Base-by-base conservation (phyloP, 2,888 invertebrate species). In the Trichogramma evanescens region DNA sequence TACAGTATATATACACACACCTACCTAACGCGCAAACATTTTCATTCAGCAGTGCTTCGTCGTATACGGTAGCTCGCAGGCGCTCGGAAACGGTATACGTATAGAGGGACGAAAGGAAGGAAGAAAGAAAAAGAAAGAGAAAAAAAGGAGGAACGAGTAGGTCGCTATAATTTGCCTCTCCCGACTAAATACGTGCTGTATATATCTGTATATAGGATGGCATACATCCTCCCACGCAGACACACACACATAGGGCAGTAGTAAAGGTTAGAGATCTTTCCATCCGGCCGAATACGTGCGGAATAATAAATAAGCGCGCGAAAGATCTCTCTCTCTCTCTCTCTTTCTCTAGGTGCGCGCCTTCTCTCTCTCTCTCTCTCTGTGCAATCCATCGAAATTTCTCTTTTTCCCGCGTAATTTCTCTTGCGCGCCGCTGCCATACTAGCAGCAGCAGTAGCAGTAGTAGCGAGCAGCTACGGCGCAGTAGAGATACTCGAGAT, bases 271-370 rank as follows among this genome's bases (percentile, higher is more conserved):
- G 10, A n/a, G 9, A n/a, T 48, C 48, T 13, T 6, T 13, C 4
- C 5, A 48, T 10, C 9, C n/a, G 9, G 41, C n/a, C 44, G 61
- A 59, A 57, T 58, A 58, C 62, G 58, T 39, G 41, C 56, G 50
- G 62, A 63, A 63, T 63, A 63, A 63, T 60, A 60, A 63, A 63
- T 58, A 58, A 59, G 62, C 53, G 53, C 53, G 51, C 59, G 63
- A 57, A 45, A 26, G 26, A 26, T 26, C 26, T 26, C 26, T 26
- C 26, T 13, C 13, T 13, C 13, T 13, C 13, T 13, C 13, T 26
- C 26, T 26, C 26, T 26, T 26, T 26, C 26, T 26, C 26, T 26
- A 2, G 8, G 26, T 26, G 26, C 26, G 26, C 26, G 26, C 3
- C 26, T 26, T 26, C 26, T 26, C 26, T 26, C 26, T 26, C 3